Conservation (phyloP, 2,888 invertebrate species). For the Eupithecia inturbata region DNA sequence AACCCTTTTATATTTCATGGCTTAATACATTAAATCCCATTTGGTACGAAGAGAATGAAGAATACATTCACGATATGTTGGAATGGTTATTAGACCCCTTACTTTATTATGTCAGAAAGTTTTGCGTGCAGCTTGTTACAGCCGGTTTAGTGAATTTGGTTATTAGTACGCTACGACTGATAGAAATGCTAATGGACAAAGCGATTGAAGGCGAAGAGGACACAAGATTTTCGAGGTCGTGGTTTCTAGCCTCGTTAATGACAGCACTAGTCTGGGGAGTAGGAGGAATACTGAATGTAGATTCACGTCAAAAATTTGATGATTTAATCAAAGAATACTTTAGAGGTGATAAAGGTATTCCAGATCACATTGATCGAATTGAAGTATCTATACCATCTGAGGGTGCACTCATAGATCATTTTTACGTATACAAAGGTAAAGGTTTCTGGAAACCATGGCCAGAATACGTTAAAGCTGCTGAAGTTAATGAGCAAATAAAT, state of each 20-base stretch:
- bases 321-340: conserved; percentile 83
- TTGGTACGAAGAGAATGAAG: conserved; percentile 86
- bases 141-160: conserved; percentile 90
- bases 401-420: conserved; percentile 91
- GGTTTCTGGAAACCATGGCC: conserved; percentile 95
- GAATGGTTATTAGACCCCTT: conserved; percentile 92
- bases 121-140: conserved; percentile 86
- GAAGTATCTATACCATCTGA: conserved; percentile 91
- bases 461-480: conserved; percentile 86
- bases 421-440: conserved; percentile 91
- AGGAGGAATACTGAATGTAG: conserved; percentile 90
- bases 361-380: conserved; percentile 84
- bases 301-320: conserved; percentile 88
- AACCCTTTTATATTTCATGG: conserved; percentile 93
- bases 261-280: conserved; percentile 93
- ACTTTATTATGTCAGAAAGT: conserved; percentile 88
- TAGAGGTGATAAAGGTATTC: conserved; percentile 73
- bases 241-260: conserved; percentile 91
- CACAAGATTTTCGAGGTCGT: conserved; percentile 86
- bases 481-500: conserved; percentile 85
- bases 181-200: conserved; percentile 91
- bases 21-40: conserved; percentile 85
- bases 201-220: conserved; percentile 89
- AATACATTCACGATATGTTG: conserved; percentile 85
- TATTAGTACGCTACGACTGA: conserved; percentile 88